Conservation (phyloP, 1,140 invertebrate genomes). For the Chironomus tepperi region DNA sequence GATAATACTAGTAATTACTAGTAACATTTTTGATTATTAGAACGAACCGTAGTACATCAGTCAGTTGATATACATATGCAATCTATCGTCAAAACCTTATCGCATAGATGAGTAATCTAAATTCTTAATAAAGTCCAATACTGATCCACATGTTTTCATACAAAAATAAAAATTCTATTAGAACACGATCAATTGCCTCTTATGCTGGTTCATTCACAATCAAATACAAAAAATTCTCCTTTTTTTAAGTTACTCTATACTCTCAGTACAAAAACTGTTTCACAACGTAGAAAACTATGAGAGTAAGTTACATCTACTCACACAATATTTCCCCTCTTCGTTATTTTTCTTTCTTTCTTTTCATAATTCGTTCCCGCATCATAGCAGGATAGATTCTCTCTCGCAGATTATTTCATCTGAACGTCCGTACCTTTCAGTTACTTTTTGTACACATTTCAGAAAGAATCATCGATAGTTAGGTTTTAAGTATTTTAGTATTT, state of each 20-base stretch:
- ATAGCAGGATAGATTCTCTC: constrained; percentile 17
- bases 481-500: constrained; percentile 24
- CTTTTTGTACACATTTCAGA: constrained; percentile 21
- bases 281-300: neutral
- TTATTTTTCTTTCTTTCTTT: neutral
- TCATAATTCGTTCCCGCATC: neutral
- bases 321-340: neutral
- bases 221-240: neutral
- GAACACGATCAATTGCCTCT: neutral
- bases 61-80: no score
- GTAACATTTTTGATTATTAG: no score
- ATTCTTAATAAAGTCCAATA: no score
- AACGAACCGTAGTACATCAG: no score
- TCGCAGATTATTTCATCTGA: constrained; percentile 15
- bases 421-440: constrained; percentile 19
- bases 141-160: neutral
- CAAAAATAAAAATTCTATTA: neutral
- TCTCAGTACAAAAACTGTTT: neutral
- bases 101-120: no score
- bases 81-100: no score
- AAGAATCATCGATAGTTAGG: constrained; percentile 21
- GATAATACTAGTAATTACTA: no score
- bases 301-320: neutral
- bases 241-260: neutral
- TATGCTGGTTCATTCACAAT: neutral